Base-by-base conservation (phyloP, 2,797 vertebrate species). In the Geotrypetes seraphini region DNA sequence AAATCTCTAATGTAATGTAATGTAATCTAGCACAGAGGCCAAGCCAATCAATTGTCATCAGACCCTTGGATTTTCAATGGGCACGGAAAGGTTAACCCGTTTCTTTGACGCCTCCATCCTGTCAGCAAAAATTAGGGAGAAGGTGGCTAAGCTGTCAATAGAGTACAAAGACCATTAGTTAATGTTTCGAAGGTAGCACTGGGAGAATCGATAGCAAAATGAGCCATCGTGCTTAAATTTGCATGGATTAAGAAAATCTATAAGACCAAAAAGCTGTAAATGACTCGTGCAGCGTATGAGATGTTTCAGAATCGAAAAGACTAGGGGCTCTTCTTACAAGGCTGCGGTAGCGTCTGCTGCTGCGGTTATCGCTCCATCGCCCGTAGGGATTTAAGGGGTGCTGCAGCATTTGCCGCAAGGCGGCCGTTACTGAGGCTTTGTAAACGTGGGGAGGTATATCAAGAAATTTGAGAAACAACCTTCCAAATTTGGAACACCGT, bases 41-140 rank as follows among this genome's bases (percentile, higher is more conserved):
- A 86, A 79, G 79, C 83, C 75, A 84, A 91, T 95, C 85, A 83
- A 97, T 95, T 57, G 79, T 83, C 85, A 84, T 87, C 83, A 88
- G 76, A 81, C 85, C 67, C 76, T 79, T 74, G 51, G 79, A 75
- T 81, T 79, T 73, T 86, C 85, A 80, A 79, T 83, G 84, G 80
- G 78, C 74, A 86, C 77, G 78, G 79, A 90, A 92, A 94, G 93
- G 90, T 95, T 91, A 93, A 86, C 78, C 75, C 75, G 77, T 82
- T 90, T 85, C 86, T 85, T 72, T 60, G 52, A 74, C 77, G 72
- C 77, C 72, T 73, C 77, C 71, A 71, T 68, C 44, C 64, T 91
- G 91, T 97, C 96, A 97, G 92, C 93, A 97, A 86, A 97, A 89
- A 92, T 92, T 84, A 87, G 83, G 81, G 79, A 75, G 72, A 79